A percentile compares a stretch with the other conserved stretches of the same genome.
These are phyloP conservation scores for Echeneis naucrates DNA, from an alignment of 2,797 vertebrate genomes.

Conservation along the genomic window DNA sequence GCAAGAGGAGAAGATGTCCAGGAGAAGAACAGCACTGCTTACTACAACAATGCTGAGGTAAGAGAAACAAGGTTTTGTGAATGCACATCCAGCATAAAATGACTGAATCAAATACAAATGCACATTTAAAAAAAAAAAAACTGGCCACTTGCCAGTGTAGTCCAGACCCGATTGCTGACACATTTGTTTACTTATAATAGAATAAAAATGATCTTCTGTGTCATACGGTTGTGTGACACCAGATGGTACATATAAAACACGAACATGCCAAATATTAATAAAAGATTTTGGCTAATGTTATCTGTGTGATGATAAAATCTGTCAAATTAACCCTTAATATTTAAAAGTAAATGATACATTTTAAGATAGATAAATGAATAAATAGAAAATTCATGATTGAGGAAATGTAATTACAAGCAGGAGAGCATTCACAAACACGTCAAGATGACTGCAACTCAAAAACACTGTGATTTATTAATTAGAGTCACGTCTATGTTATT, in stretches of 20 bases:
- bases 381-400: neutral
- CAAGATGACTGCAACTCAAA: neutral
- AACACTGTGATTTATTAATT: neutral
- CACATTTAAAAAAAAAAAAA: neutral
- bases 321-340: neutral
- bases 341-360: neutral
- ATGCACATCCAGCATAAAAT: too few species aligned
- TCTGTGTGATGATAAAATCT: too few species aligned
- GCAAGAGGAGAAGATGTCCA: conserved; percentile 98
- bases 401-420: neutral
- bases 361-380: neutral
- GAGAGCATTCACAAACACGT: neutral
- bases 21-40: conserved; percentile 99
- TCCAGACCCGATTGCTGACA: neutral
- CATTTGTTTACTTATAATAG: neutral
- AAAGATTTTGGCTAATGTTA: neutral
- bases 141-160: neutral
- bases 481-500: neutral
- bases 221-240: neutral
- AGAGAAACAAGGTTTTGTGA: neutral
- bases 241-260: too few species aligned
- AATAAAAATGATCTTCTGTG: neutral
- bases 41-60: conserved; percentile 99
- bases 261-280: too few species aligned
- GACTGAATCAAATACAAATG: neutral